These are phyloP conservation scores for Plusia festucae DNA, from an alignment of 2,888 invertebrate genomes.

Conservation along the genomic window DNA sequence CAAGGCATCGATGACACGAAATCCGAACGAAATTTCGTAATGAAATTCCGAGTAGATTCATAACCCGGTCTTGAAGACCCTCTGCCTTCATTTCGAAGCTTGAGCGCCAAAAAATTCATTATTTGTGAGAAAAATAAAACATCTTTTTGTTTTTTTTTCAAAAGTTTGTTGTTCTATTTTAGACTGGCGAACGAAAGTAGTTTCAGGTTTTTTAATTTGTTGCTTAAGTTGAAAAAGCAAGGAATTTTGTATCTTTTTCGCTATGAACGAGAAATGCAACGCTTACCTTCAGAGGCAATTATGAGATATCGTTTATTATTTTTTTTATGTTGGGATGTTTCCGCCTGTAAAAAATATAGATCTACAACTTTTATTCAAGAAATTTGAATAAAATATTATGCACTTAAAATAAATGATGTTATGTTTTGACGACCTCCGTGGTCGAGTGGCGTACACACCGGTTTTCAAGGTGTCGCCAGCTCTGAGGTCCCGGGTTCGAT, in stretches of 20 bases:
- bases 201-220: not conserved
- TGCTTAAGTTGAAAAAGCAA: not conserved
- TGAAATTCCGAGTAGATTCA: conserved; percentile 79
- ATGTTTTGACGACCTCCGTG: too few relatives aligned
- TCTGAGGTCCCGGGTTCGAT: too few relatives aligned
- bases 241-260: not conserved
- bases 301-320: too few relatives aligned
- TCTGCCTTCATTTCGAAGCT: conserved; percentile 57
- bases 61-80: conserved; percentile 61
- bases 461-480: too few relatives aligned
- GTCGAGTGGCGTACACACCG: too few relatives aligned
- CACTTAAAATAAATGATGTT: too few relatives aligned
- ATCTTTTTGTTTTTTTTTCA: conserved; percentile 16
- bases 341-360: too few relatives aligned
- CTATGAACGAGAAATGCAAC: not conserved
- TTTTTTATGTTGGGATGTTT: not conserved
- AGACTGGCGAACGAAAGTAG: not conserved
- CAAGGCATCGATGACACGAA: conserved; percentile 61
- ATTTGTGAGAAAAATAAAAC: conserved; percentile 44
- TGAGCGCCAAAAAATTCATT: conserved; percentile 47
- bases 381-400: too few relatives aligned
- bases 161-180: conserved; percentile 10
- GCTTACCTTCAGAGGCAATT: not conserved
- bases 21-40: conserved; percentile 72
- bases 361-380: too few relatives aligned